Percentiles rank a stretch among this genome's conserved stretches.
Evolutionary conservation across 2,113 vertebrate species (phyloP).

Genomic region (Colius striatus): DNA sequence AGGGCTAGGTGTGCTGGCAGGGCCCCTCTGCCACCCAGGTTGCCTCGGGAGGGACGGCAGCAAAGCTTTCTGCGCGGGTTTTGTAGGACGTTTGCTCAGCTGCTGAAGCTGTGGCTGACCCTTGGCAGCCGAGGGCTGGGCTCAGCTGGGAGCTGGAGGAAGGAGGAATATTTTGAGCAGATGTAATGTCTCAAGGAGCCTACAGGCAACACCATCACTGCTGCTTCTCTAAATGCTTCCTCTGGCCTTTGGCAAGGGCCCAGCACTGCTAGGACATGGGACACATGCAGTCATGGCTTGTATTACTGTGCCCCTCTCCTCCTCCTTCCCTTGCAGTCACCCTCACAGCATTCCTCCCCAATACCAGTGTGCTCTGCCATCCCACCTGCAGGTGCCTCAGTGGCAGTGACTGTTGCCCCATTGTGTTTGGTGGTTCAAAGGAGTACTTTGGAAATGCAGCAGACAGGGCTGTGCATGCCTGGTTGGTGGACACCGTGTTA

Average conservation of each 20-base stretch:
- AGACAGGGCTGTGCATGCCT: rapidly evolving
- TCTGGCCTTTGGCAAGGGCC: not conserved
- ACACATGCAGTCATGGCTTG: not conserved
- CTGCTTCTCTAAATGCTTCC: not conserved
- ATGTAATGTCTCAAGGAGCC: not conserved
- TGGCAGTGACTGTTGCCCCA: rapidly evolving
- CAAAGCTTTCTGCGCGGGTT: rapidly evolving
- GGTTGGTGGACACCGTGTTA: not conserved
- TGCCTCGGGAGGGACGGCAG: not conserved
- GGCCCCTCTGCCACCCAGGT: not conserved
- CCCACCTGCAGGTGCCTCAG: not conserved
- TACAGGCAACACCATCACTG: not conserved
- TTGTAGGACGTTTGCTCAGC: not conserved
- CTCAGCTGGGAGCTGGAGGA: not conserved
- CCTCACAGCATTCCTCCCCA: not conserved
- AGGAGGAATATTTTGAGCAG: not conserved
- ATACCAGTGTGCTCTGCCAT: rapidly evolving
- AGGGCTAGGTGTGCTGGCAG: not conserved
- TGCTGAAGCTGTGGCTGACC: not conserved
- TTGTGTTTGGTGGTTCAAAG: not conserved
- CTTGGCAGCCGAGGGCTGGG: not conserved
- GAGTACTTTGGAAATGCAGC: rapidly evolving
- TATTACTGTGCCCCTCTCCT: not conserved
- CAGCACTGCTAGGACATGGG: not conserved
- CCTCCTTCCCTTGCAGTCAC: not conserved